A percentile compares a stretch with the other conserved stretches of the same genome.
Conservation (phyloP, 2,888 invertebrate genomes). For the Myathropa florea region DNA sequence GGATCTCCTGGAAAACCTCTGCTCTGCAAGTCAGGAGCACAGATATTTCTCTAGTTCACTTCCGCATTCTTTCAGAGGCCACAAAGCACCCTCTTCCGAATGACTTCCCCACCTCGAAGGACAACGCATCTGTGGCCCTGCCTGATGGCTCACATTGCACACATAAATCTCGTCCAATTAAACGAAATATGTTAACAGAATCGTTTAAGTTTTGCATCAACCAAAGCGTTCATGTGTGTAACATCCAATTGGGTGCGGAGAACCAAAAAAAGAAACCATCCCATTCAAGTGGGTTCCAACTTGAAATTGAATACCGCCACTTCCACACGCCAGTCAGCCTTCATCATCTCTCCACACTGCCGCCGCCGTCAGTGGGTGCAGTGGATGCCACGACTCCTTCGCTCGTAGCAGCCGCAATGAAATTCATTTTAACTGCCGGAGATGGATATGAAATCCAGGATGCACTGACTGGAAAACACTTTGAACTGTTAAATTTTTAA, state of each 20-base stretch:
- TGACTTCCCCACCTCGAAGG: background rate
- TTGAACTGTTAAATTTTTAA: slow-evolving; percentile 80
- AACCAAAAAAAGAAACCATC: slow-evolving; percentile 34
- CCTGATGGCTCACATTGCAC: background rate
- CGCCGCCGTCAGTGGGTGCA: slow-evolving; percentile 21
- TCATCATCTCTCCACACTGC: slow-evolving; percentile 15
- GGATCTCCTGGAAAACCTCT: no score
- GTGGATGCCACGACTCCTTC: background rate
- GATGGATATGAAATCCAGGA: slow-evolving; percentile 69
- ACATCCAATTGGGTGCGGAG: slow-evolving; percentile 52
- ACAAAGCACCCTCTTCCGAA: background rate
- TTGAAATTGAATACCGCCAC: slow-evolving; percentile 67
- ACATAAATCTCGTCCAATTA: slow-evolving; percentile 64
- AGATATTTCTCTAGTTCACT: background rate
- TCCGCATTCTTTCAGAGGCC: background rate
- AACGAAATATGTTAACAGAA: slow-evolving; percentile 67
- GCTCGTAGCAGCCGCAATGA: slow-evolving; percentile 59
- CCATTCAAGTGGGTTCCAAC: slow-evolving; percentile 65
- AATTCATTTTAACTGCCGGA: slow-evolving; percentile 67
- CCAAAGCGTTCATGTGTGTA: slow-evolving; percentile 71
- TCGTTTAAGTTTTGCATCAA: slow-evolving; percentile 64
- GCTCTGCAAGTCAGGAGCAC: no score
- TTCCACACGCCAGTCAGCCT: slow-evolving; percentile 26
- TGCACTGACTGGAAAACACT: slow-evolving; percentile 77
- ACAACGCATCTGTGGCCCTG: background rate